phyloP scores from a whole-genome alignment of 1,140 invertebrate species.

The Listronotus bonariensis region DNA sequence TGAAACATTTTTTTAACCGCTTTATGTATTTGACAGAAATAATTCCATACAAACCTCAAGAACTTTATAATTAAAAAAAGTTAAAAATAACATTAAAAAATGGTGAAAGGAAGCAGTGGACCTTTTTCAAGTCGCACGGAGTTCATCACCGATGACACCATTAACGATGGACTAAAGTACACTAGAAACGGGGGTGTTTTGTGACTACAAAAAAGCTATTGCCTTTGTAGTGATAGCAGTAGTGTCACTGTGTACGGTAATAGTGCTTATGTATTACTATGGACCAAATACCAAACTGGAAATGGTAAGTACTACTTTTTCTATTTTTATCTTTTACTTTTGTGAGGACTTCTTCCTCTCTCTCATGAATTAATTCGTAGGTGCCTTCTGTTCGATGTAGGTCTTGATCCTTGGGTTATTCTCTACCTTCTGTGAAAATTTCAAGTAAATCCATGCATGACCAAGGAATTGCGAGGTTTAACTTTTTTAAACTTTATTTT shows the following conservation, averaged over 20 bases:
- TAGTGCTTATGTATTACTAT: slow-evolving; percentile 50
- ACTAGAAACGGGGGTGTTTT: slow-evolving; percentile 49
- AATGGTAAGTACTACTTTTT: slow-evolving; percentile 37
- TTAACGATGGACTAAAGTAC: slow-evolving; percentile 41
- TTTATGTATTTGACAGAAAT: not conserved
- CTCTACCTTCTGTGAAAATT: too few relatives aligned
- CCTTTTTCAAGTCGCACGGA: slow-evolving; percentile 42
- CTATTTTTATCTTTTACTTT: too few relatives aligned
- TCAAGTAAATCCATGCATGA: too few relatives aligned
- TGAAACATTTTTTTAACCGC: too few relatives aligned
- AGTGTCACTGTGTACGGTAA: slow-evolving; percentile 40
- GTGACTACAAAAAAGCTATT: slow-evolving; percentile 51
- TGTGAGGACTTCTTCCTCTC: too few relatives aligned
- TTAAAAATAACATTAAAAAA: not conserved
- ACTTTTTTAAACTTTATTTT: too few relatives aligned
- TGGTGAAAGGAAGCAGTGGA: slow-evolving; percentile 17
- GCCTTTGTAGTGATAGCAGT: slow-evolving; percentile 46
- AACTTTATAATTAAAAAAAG: not conserved
- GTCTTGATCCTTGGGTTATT: too few relatives aligned
- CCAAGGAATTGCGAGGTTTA: too few relatives aligned
- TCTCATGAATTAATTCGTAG: too few relatives aligned
- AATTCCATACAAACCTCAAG: not conserved
- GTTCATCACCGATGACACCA: slow-evolving; percentile 45
- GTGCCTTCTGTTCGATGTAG: too few relatives aligned
- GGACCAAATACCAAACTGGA: slow-evolving; percentile 44